Conservation (phyloP, 35 echinoderm and acorn worm species). For the Ophioderma brevispina region DNA sequence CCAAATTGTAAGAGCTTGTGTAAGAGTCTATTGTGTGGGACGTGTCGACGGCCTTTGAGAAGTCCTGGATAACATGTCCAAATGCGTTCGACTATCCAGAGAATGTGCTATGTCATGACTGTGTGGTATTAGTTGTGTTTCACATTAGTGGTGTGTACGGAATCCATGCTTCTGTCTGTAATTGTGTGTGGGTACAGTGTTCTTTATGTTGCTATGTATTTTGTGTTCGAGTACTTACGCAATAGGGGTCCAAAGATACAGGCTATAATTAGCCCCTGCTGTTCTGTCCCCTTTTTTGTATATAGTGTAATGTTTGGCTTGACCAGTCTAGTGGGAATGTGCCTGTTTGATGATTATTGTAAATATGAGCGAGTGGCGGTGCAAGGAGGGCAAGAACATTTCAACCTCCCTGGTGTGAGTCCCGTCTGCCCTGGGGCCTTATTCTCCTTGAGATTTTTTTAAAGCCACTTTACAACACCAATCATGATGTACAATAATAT, state of each 20-base stretch:
- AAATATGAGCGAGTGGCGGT: not conserved
- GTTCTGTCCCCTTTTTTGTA: not conserved
- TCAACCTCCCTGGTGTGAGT: not conserved
- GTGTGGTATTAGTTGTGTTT: slow-evolving; percentile 37
- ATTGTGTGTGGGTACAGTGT: not conserved
- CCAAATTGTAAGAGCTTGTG: not conserved
- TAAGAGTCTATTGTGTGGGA: slow-evolving; percentile 23
- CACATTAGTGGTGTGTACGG: not conserved
- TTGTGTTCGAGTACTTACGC: not conserved
- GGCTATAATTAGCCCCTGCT: not conserved
- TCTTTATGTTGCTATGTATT: not conserved
- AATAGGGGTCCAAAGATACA: too few relatives aligned
- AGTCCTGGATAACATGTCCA: slow-evolving; percentile 25
- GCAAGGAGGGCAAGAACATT: not conserved
- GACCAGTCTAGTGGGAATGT: not conserved
- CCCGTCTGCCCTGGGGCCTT: not conserved
- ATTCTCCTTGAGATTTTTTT: not conserved
- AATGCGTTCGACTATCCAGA: slow-evolving; percentile 5
- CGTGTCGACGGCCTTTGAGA: slow-evolving; percentile 25
- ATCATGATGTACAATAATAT: not conserved
- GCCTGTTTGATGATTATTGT: too few relatives aligned
- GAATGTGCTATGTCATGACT: slow-evolving; percentile 2
- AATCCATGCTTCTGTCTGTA: not conserved
- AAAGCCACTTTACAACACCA: not conserved
- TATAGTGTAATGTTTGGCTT: not conserved